A percentile compares a stretch with the other conserved stretches of the same genome.
These are phyloP conservation scores for Apogon talboti DNA, from an alignment of 2,797 vertebrate species.

Conservation along the genomic window DNA sequence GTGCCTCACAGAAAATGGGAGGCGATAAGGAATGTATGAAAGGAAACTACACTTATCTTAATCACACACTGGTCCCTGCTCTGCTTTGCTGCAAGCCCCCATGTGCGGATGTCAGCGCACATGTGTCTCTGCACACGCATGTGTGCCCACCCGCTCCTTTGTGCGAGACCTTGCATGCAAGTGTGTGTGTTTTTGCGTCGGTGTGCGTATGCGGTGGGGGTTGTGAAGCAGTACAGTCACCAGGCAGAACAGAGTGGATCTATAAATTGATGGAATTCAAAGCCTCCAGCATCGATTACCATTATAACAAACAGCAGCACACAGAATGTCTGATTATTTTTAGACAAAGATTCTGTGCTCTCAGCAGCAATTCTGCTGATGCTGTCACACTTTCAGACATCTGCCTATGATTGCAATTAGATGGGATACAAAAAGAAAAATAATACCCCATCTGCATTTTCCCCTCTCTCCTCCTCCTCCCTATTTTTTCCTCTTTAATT, in stretches of 20 bases:
- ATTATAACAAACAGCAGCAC: constrained; percentile 99
- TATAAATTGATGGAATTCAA: constrained; percentile 99
- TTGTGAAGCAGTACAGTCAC: constrained; percentile 90
- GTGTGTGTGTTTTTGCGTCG: constrained; percentile 51
- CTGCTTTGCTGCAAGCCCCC: constrained; percentile 69
- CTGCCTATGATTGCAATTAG: constrained; percentile 99
- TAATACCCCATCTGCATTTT: constrained; percentile 93
- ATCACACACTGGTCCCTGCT: constrained; percentile 86
- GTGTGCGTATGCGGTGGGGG: constrained; percentile 73
- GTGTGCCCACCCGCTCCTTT: constrained; percentile 58
- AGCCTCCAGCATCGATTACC: constrained; percentile 99
- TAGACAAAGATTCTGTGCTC: constrained; percentile 99
- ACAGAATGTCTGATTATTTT: constrained; percentile 99
- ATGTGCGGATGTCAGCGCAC: constrained; percentile 39
- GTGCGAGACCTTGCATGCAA: constrained; percentile 55
- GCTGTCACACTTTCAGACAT: constrained; percentile 99
- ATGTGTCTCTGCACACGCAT: constrained; percentile 35
- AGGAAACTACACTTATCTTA: constrained; percentile 94
- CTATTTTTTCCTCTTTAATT: constrained; percentile 78
- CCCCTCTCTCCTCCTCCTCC: constrained; percentile 67
- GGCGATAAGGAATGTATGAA: constrained; percentile 93
- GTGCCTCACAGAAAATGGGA: constrained; percentile 87
- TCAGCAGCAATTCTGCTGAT: constrained; percentile 99
- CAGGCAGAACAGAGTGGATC: constrained; percentile 98
- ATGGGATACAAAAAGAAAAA: constrained; percentile 95